Conservation (phyloP, 2,797 vertebrate species). For the Sebastes trivittatus region DNA sequence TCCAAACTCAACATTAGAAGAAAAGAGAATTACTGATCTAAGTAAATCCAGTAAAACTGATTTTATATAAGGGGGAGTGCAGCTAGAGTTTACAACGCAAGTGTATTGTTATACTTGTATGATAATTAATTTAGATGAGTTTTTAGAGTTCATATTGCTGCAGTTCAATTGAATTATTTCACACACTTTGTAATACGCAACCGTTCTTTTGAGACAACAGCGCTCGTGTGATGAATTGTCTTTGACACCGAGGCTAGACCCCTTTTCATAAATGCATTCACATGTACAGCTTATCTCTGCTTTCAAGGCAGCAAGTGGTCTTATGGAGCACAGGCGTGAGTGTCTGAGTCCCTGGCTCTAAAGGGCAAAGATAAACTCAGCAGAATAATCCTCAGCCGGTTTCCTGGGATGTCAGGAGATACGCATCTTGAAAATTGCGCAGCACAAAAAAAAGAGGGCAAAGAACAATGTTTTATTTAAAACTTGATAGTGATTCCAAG, state of each 20-base stretch:
- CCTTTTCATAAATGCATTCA: slow-evolving; percentile 25
- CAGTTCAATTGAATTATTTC: slow-evolving; percentile 21
- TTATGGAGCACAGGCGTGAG: slow-evolving; percentile 25
- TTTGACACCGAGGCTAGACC: neutral
- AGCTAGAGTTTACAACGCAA: slow-evolving; percentile 19
- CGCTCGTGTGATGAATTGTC: slow-evolving; percentile 23
- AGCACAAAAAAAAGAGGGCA: slow-evolving; percentile 27
- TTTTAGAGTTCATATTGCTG: slow-evolving; percentile 18
- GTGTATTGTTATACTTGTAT: slow-evolving; percentile 19
- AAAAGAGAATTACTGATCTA: slow-evolving; percentile 9
- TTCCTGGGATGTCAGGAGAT: slow-evolving; percentile 48
- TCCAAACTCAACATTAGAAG: slow-evolving; percentile 49
- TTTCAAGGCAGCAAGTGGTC: slow-evolving; percentile 32
- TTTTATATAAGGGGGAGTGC: slow-evolving; percentile 8
- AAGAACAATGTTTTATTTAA: slow-evolving; percentile 51
- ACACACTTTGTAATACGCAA: neutral
- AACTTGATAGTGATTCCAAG: slow-evolving; percentile 30
- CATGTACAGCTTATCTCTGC: slow-evolving; percentile 44
- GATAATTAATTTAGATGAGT: slow-evolving; percentile 49
- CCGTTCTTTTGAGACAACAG: slow-evolving; percentile 30
- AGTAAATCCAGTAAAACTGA: slow-evolving; percentile 24
- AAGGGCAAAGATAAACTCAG: slow-evolving; percentile 55
- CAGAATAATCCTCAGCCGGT: slow-evolving; percentile 29
- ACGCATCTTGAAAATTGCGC: slow-evolving; percentile 29
- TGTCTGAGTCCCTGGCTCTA: slow-evolving; percentile 25